Evolutionary conservation across 2,797 vertebrate genomes (phyloP), one percentile per base, ranked within the genome.

Genomic region (Delichon dasypus): DNA sequence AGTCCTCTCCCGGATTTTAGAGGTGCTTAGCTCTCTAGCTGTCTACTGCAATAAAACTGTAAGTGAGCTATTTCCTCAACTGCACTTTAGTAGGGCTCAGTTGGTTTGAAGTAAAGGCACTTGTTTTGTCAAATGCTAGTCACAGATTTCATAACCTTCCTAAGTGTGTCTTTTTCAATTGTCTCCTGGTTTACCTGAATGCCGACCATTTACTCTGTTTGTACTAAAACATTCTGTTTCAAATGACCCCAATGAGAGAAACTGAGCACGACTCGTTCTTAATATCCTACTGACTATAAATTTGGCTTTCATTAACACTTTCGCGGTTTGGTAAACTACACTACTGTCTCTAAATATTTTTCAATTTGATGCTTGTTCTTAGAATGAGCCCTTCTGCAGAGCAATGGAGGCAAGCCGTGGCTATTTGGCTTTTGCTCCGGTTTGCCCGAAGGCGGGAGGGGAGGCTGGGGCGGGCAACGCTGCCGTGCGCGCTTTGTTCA

Each of bases 281-380:
- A 47, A 21, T 5, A 55, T 2, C 34, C 21, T 7, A 30, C 13
- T 48, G n/a, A 23, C 34, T 10, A 6, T 5, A 57, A 53, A 58
- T 11, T 50, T 40, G 25, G 11, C 25, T 65, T 30, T 42, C 78
- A 32, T 21, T 18, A 50, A 55, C 30, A 13, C 16, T 54, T 76
- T 4, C 9, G 50, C 36, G 22, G 16, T 25, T 58, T 18, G 40
- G 10, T 32, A 21, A 61, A 10, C 61, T 7, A 27, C 5, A 7
- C 3, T 5, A 22, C 2, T 1, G 29, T 8, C 42, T 44, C 38
- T 11, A 42, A 50, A 26, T 3, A 44, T 1, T 16, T 32, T 26
- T 30, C 30, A 5, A 0, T 2, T 5, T 4, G 29, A 12, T 2
- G 6, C 9, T 11, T 13, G n/a, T 3, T 30, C 38, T 34, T 1